phyloP scores from a whole-genome alignment of 2,888 invertebrate species.

The Metopia argyrocephala region DNA sequence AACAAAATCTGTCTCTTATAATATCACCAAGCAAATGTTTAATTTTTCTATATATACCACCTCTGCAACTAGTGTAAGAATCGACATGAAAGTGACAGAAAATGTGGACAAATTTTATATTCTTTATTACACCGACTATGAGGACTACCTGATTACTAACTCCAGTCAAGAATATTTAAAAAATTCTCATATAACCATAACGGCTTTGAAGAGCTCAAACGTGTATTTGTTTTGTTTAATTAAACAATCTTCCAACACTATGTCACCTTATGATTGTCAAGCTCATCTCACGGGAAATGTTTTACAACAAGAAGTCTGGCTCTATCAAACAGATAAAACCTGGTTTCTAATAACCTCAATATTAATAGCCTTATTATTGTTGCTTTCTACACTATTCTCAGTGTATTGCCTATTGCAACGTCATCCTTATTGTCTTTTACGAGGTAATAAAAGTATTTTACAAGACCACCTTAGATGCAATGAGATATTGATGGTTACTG shows the following conservation, averaged over 20 bases:
- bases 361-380: neutral
- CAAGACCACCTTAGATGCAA: neutral
- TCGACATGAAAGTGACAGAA: neutral
- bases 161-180: too few species aligned
- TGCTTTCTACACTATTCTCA: neutral
- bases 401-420: constrained; percentile 6
- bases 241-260: neutral
- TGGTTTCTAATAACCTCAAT: constrained; percentile 25
- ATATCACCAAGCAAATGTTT: neutral
- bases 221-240: constrained; percentile 38
- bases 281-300: neutral
- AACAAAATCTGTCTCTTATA: neutral
- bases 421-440: constrained; percentile 8
- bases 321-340: constrained; percentile 6
- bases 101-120: neutral
- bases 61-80: neutral
- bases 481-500: neutral
- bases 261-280: constrained; percentile 45
- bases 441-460: neutral
- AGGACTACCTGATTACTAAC: neutral
- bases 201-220: neutral
- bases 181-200: neutral
- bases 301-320: neutral
- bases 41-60: neutral
- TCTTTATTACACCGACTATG: constrained; percentile 21